A percentile compares a stretch with the other conserved stretches of the same genome.
These are phyloP conservation scores for Aromia moschata DNA, from an alignment of 2,888 invertebrate genomes.

Conservation along the genomic window DNA sequence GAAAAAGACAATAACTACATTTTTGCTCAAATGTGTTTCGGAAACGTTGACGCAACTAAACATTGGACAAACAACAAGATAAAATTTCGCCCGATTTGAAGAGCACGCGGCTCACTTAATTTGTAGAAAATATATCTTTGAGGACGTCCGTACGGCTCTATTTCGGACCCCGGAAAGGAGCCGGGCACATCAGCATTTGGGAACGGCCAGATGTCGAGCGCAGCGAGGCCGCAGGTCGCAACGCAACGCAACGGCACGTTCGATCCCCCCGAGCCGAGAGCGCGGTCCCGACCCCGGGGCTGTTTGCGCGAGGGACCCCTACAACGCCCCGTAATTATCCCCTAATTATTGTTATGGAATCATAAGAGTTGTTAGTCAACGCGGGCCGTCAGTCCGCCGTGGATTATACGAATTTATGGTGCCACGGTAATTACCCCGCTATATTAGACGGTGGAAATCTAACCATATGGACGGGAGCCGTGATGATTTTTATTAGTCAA, in stretches of 20 bases:
- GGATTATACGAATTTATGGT: conserved; percentile 43
- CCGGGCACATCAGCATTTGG: conserved; percentile 20
- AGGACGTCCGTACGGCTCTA: too few species aligned
- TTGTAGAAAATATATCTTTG: too few species aligned
- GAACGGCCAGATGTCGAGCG: conserved; percentile 46
- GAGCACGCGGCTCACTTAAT: too few species aligned
- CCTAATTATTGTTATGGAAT: conserved; percentile 52
- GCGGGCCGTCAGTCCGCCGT: conserved; percentile 45
- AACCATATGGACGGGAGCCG: conserved; percentile 35
- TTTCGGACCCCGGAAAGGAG: too few species aligned
- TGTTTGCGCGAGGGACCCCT: conserved; percentile 42
- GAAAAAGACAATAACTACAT: too few species aligned
- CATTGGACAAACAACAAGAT: too few species aligned
- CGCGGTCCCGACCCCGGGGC: conserved; percentile 16
- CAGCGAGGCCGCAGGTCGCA: conserved; percentile 39
- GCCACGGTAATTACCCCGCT: conserved; percentile 28
- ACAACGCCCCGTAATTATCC: conserved; percentile 51
- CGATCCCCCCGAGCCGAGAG: conserved; percentile 27
- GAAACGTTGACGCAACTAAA: too few species aligned
- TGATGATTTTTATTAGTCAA: conserved; percentile 27
- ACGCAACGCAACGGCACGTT: conserved; percentile 36
- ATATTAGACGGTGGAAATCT: conserved; percentile 32
- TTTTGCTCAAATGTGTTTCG: too few species aligned
- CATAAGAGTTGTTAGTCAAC: conserved; percentile 50
- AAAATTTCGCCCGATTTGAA: too few species aligned